Evolutionary conservation across 2,113 vertebrate species (phyloP).

Genomic region (Gobiocypris rarus): DNA sequence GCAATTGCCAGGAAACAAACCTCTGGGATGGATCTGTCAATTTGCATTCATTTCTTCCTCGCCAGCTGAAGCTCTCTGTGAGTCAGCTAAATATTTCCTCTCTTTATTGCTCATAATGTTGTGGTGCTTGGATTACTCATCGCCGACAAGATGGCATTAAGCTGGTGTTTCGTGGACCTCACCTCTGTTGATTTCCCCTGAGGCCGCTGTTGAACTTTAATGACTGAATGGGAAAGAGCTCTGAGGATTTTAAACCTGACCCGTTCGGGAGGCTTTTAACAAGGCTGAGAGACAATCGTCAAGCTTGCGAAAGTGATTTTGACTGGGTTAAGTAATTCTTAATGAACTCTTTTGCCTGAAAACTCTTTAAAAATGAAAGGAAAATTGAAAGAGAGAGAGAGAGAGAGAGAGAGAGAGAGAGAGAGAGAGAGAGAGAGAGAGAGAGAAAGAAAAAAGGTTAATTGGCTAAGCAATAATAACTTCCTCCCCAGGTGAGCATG

Average conservation of each 20-base stretch:
- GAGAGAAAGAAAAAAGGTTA: slow-evolving; percentile 44
- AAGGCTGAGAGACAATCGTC: slow-evolving; percentile 54
- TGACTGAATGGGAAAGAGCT: slow-evolving; percentile 62
- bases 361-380: not conserved
- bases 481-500: slow-evolving; percentile 26
- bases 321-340: slow-evolving; percentile 60
- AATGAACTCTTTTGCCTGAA: slow-evolving; percentile 50
- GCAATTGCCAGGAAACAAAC: slow-evolving; percentile 37
- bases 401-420: too few relatives aligned
- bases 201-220: slow-evolving; percentile 70
- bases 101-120: slow-evolving; percentile 73
- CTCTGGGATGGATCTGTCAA: slow-evolving; percentile 34
- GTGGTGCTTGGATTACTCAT: slow-evolving; percentile 67
- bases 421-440: too few relatives aligned
- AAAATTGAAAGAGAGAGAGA: slow-evolving; percentile 19
- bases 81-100: slow-evolving; percentile 65
- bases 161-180: slow-evolving; percentile 64
- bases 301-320: slow-evolving; percentile 58
- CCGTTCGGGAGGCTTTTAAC: slow-evolving; percentile 52
- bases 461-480: slow-evolving; percentile 42
- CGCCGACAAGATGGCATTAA: slow-evolving; percentile 66
- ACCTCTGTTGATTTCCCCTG: slow-evolving; percentile 72
- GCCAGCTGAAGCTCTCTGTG: slow-evolving; percentile 58
- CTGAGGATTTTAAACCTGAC: slow-evolving; percentile 59
- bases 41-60: slow-evolving; percentile 61